Evolutionary conservation across 2,888 invertebrate species (phyloP), one percentile per base, ranked within the genome.

Genomic region (Caenorhabditis doughertyi): DNA sequence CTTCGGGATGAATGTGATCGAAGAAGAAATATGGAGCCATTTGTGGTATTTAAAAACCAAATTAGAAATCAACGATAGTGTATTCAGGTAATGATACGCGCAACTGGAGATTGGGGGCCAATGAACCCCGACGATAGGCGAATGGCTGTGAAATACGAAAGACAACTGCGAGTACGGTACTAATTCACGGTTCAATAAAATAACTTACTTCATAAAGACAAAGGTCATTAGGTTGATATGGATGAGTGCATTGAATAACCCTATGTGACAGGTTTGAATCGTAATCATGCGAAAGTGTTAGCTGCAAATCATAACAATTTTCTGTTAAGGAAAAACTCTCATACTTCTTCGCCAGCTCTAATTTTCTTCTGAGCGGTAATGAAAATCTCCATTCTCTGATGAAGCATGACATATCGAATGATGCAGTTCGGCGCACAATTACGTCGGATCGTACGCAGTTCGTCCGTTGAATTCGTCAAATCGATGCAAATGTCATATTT

Each of bases 41-140:
- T 83, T 60, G 64, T 23, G 42, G 83, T 81, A 7, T 39, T 32
- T 32, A 32, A 32, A 32, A n/a, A n/a, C n/a, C 32, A 32, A 9
- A 32, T 32, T 32, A 32, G 9, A 32, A 32, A 7, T 18, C 21
- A 32, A 11, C 21, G 13, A 64, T 56, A 39, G 4, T 42, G 13
- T 49, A 27, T 29, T 16, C 13, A 72, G 72, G 62, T 68, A 7
- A 60, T 83, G 70, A 44, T 80, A 7, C 49, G 77, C 29, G 76
- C 83, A 0, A 72, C 83, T 18, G 83, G 80, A 7, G 77, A 83
- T 32, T 83, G 83, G 83, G 83, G 83, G 25, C 83, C 83, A 21
- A 49, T 60, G 44, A 55, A 76, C 44, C 39, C 32, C 9, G 70
- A 71, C 9, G 49, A 77, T 18, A 21, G 80, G 25, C 56, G 53